A percentile compares a stretch with the other conserved stretches of the same genome.
phyloP scores from a whole-genome alignment of 1,140 invertebrate species.

The Diabrotica undecimpunctata region DNA sequence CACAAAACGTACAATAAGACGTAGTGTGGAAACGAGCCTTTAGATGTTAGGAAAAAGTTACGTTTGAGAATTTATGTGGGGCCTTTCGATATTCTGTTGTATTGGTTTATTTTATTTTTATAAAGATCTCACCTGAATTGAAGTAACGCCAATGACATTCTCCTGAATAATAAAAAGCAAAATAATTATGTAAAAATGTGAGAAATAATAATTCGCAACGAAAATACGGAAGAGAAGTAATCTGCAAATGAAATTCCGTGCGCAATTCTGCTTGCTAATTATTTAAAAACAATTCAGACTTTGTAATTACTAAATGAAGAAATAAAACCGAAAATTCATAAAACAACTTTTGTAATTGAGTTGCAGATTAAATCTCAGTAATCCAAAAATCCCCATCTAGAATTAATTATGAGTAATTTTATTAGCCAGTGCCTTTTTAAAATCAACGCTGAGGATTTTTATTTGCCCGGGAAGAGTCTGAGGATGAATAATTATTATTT shows the following conservation, averaged over 20 bases:
- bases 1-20: too few species aligned
- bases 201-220: conserved; percentile 20
- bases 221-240: conserved; percentile 27
- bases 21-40: too few species aligned
- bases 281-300: conserved; percentile 41
- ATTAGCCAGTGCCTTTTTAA: conserved; percentile 14
- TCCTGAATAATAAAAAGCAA: background rate
- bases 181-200: conserved; percentile 23
- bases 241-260: conserved; percentile 29
- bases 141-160: background rate
- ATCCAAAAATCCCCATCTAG: conserved; percentile 40
- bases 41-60: too few species aligned
- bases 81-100: too few species aligned
- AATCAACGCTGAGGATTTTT: background rate
- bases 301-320: conserved; percentile 37
- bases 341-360: conserved; percentile 38
- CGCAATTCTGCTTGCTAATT: conserved; percentile 32
- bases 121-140: too few species aligned
- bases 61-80: too few species aligned
- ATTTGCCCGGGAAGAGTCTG: background rate
- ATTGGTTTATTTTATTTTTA: too few species aligned
- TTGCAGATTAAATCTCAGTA: conserved; percentile 39
- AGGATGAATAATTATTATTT: too few species aligned
- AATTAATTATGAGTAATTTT: conserved; percentile 36
- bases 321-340: conserved; percentile 38